Evolutionary conservation across 2,888 invertebrate species (phyloP), one percentile per base, ranked within the genome.

Genomic region (Drosophila phalerata): DNA sequence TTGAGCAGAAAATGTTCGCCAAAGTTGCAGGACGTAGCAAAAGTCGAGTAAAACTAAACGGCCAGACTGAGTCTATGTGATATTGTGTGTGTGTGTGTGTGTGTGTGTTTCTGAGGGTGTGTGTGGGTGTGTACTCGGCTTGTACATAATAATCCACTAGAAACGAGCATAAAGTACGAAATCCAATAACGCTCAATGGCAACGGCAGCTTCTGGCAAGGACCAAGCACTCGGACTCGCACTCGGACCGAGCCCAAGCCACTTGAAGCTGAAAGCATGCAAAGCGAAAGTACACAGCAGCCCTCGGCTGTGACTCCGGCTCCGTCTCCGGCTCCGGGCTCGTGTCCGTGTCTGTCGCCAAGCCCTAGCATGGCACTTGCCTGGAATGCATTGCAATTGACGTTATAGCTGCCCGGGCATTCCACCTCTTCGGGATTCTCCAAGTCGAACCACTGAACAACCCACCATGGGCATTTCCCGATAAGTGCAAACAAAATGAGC

Each of bases 391-490:
- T 92, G 77, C 97, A 90, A 10, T 90, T 93, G 4, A 94, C 92
- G n/a, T 95, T 94, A 91, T 97, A 98, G 3, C 94, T 94, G 82
- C 94, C 93, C 0, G 98, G 98, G 86, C 96, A 95, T 0, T 94
- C 93, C 13, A 93, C 91, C 0, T 95, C 94, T 92, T 98, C 98
- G 0, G 97, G 98, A 11, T 94, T 94, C 90, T 98, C 98, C 89
- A 95, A 93, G 91, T 98, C 97, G 91, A 95, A 97, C 98, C 97
- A 98, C 95, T 97, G 69, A 40, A 72, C 63, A 60, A 22, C 34
- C 30, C 56, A 55, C 72, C 78, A 68, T 69, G 79, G 81, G 57
- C 84, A 79, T 79, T 71, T 65, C 60, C 34, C 86, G 88, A 84
- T 84, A 85, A 88, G 88, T 85, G 83, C 83, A 83, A 85, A 82